These are phyloP conservation scores for Hydropsyche betteni DNA, from an alignment of 2,888 invertebrate genomes.

Conservation along the genomic window DNA sequence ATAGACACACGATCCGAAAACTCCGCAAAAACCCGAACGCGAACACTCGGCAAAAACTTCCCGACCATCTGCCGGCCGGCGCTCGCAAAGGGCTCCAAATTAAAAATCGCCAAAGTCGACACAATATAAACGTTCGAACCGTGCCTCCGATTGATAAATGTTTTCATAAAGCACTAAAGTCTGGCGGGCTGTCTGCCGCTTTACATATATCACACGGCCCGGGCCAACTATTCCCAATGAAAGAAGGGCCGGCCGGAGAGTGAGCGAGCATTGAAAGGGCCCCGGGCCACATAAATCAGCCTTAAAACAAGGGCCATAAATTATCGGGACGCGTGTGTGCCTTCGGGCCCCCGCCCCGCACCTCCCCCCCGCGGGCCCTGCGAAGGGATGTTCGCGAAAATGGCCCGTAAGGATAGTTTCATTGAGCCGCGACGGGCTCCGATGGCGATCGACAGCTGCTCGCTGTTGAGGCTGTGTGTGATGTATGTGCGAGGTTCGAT, in stretches of 20 bases:
- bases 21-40: too few species aligned
- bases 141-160: conserved; percentile 37
- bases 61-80: too few species aligned
- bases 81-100: neutral
- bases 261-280: conserved; percentile 39
- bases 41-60: too few species aligned
- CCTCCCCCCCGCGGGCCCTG: neutral
- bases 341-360: conserved; percentile 4
- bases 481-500: too few species aligned
- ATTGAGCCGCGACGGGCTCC: conserved; percentile 6
- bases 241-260: conserved; percentile 24
- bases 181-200: conserved; percentile 38
- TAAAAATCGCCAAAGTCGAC: conserved; percentile 15
- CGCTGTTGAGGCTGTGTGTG: too few species aligned
- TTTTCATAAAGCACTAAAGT: conserved; percentile 41
- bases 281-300: conserved; percentile 38
- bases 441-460: conserved; percentile 13
- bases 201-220: conserved; percentile 38
- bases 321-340: conserved; percentile 7
- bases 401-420: conserved; percentile 29
- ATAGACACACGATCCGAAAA: too few species aligned
- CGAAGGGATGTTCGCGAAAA: neutral
- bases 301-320: conserved; percentile 41
- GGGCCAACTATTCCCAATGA: conserved; percentile 39
- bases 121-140: neutral